A percentile compares a stretch with the other conserved stretches of the same genome.
phyloP scores from a whole-genome alignment of 2,888 invertebrate genomes.

The Lutraria lutraria region DNA sequence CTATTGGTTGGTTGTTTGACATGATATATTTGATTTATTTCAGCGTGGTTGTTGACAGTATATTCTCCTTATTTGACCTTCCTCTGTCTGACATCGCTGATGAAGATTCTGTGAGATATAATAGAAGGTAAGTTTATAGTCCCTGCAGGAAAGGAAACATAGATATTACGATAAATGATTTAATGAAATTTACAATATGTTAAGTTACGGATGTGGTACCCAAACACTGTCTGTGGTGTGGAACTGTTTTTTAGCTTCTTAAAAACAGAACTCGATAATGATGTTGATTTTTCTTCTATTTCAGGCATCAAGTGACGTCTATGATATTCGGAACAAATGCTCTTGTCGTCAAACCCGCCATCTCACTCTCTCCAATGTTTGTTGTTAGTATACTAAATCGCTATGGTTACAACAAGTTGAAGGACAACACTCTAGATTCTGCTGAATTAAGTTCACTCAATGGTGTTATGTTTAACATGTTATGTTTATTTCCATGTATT shows the following conservation, averaged over 20 bases:
- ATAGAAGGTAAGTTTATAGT: slow-evolving; percentile 75
- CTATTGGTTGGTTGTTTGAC: too few relatives aligned
- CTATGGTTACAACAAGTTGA: slow-evolving; percentile 80
- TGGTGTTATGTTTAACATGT: slow-evolving; percentile 78
- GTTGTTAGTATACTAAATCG: slow-evolving; percentile 81
- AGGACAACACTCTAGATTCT: slow-evolving; percentile 54
- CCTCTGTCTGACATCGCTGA: slow-evolving; percentile 85
- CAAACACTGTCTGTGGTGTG: too few relatives aligned
- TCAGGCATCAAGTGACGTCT: slow-evolving; percentile 84
- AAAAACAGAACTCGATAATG: too few relatives aligned
- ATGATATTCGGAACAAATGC: slow-evolving; percentile 86
- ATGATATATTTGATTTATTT: slow-evolving; percentile 16
- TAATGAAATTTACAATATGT: too few relatives aligned
- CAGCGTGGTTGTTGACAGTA: slow-evolving; percentile 70
- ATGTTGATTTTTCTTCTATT: slow-evolving; percentile 22
- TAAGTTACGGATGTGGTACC: too few relatives aligned
- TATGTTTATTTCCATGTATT: slow-evolving; percentile 77
- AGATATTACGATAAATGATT: too few relatives aligned
- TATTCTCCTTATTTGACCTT: slow-evolving; percentile 82
- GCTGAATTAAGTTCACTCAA: slow-evolving; percentile 63
- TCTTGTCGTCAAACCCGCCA: slow-evolving; percentile 84
- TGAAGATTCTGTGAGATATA: slow-evolving; percentile 78
- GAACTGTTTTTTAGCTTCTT: too few relatives aligned
- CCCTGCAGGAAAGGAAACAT: too few relatives aligned
- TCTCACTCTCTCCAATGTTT: slow-evolving; percentile 84